Percentiles rank a stretch among this genome's conserved stretches.
Conservation (phyloP, 1,140 invertebrate species). For the Drosophila athabasca region DNA sequence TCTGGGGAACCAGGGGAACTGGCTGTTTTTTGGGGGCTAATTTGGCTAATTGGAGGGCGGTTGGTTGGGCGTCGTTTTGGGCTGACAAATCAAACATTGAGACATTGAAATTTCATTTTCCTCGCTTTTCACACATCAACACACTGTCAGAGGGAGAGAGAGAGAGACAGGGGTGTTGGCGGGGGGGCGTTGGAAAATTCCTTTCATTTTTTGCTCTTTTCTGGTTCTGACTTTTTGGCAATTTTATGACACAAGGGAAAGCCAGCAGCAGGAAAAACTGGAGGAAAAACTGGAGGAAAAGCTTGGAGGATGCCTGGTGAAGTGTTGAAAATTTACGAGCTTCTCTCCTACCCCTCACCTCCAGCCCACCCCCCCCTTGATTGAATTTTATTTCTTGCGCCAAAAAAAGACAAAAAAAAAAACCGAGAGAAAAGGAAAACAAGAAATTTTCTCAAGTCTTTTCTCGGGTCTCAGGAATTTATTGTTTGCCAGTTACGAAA, state of each 20-base stretch:
- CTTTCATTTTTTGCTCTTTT: slow-evolving; percentile 48
- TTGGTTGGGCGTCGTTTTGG: too few species aligned
- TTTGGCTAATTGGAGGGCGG: slow-evolving; percentile 63
- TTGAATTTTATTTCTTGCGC: slow-evolving; percentile 54
- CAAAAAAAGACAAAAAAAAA: slow-evolving; percentile 32
- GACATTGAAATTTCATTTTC: slow-evolving; percentile 32
- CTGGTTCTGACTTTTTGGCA: slow-evolving; percentile 53
- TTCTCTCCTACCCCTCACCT: not conserved
- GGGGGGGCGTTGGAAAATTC: slow-evolving; percentile 12
- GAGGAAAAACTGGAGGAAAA: slow-evolving; percentile 28
- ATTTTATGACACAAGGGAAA: slow-evolving; percentile 62
- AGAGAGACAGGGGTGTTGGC: too few species aligned
- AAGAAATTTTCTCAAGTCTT: slow-evolving; percentile 61
- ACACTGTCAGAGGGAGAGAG: slow-evolving; percentile 16
- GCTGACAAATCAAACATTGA: slow-evolving; percentile 40
- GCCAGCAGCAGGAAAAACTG: not conserved
- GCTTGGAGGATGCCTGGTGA: slow-evolving; percentile 63
- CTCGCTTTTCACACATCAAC: slow-evolving; percentile 66
- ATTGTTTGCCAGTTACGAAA: slow-evolving; percentile 80
- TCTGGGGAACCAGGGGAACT: too few species aligned
- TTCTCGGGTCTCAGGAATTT: slow-evolving; percentile 71
- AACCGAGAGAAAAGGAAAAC: not conserved
- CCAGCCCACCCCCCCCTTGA: slow-evolving; percentile 39
- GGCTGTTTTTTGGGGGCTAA: slow-evolving; percentile 36
- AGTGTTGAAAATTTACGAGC: slow-evolving; percentile 78